These are phyloP conservation scores for Podotricha telesiphe DNA, from an alignment of 2,888 invertebrate genomes.

Conservation along the genomic window DNA sequence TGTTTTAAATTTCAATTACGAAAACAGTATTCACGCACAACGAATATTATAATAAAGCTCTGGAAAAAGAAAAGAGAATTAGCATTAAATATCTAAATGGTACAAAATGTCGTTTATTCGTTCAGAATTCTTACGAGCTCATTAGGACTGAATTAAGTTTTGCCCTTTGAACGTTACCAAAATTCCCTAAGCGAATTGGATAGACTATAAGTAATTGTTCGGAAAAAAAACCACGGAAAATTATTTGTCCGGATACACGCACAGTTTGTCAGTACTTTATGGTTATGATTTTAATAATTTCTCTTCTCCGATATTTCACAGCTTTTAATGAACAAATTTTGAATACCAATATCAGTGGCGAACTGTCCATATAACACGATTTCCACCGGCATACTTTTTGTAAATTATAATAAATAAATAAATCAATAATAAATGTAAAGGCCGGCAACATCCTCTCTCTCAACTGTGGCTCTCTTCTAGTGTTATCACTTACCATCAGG, in stretches of 20 bases:
- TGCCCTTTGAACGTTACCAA: background rate
- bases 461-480: too few relatives aligned
- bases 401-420: too few relatives aligned
- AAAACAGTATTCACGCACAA: background rate
- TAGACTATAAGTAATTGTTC: background rate
- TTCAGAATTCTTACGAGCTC: background rate
- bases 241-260: background rate
- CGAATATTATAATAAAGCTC: constrained; percentile 1
- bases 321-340: too few relatives aligned
- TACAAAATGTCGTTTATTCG: constrained; percentile 4
- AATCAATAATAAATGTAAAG: too few relatives aligned
- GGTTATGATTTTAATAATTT: too few relatives aligned
- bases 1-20: background rate
- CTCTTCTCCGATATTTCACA: too few relatives aligned
- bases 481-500: too few relatives aligned
- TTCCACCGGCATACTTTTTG: too few relatives aligned
- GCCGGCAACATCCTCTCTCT: too few relatives aligned
- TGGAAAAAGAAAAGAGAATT: background rate
- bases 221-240: background rate
- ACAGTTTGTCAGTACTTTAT: too few relatives aligned
- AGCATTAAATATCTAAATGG: constrained; percentile 13
- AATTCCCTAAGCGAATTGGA: background rate
- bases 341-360: too few relatives aligned
- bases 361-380: too few relatives aligned
- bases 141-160: constrained; percentile 13